Percentiles rank a stretch among this genome's conserved stretches.
phyloP scores from a whole-genome alignment of 2,888 invertebrate species.

The Hedychridium roseum region DNA sequence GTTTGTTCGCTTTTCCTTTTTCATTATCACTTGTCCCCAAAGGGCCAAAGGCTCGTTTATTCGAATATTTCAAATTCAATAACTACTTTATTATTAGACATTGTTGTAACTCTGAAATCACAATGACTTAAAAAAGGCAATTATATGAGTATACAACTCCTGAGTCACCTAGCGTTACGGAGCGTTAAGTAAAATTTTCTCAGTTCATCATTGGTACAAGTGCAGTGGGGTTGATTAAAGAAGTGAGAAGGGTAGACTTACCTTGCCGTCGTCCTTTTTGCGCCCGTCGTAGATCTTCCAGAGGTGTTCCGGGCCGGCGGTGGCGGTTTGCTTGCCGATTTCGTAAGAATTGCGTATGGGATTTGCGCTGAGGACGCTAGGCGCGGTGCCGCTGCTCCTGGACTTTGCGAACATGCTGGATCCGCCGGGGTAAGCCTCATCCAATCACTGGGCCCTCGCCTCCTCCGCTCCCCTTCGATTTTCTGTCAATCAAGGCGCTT shows the following conservation, averaged over 20 bases:
- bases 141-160: no score
- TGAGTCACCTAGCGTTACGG: no score
- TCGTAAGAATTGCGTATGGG: slow-evolving; percentile 90
- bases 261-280: slow-evolving; percentile 89
- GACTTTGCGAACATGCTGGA: slow-evolving; percentile 78
- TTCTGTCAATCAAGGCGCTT: slow-evolving; percentile 10
- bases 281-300: slow-evolving; percentile 94
- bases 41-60: no score
- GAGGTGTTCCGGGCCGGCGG: slow-evolving; percentile 86
- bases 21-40: no score
- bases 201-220: no score
- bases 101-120: no score
- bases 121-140: no score
- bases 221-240: no score
- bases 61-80: no score
- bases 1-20: no score
- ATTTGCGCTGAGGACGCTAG: slow-evolving; percentile 73
- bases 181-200: no score
- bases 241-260: slow-evolving; percentile 62
- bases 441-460: slow-evolving; percentile 18
- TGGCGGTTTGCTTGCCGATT: slow-evolving; percentile 82
- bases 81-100: no score
- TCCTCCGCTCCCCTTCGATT: background rate
- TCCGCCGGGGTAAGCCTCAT: slow-evolving; percentile 29
- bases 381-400: slow-evolving; percentile 67